Base-by-base conservation (phyloP, 2,113 vertebrate species). In the Pygoscelis antarcticus region DNA sequence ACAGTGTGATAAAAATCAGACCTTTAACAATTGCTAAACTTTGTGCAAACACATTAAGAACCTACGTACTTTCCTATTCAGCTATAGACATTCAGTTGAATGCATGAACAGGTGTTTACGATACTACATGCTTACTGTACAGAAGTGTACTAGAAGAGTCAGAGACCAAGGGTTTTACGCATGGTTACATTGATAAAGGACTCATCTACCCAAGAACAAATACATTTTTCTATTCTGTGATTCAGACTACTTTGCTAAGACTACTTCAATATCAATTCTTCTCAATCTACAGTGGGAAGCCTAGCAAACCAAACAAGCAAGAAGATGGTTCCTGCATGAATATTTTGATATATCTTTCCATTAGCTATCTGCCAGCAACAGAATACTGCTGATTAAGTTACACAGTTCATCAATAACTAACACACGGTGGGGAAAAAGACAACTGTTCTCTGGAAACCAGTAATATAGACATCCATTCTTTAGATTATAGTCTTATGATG, bases 401-500 rank as follows among this genome's bases (percentile, higher is more conserved):
- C 85, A 94, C 10, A 64, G 76, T 54, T 96, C 92, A 93, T 92
- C 90, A 92, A 58, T 88, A 94, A 68, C 88, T 93, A 91, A 90
- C 72, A 77, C 3, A 3, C 4, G 8, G 6, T 26, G 52, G 82
- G 85, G 75, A 80, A 77, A 75, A 61, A 64, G 57, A 79, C 71
- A 93, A 65, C 34, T 42, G 42, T 51, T 54, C 38, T 62, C 96
- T 74, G 62, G 57, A 79, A 85, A 80, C 15, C 68, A 92, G 58
- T 21, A 94, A 64, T n/a, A 88, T 46, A 81, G 38, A 65, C 21
- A 76, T 17, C 61, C 89, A 46, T 64, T 64, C 55, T 47, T 18
- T 19, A 27, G 44, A 27, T 55, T 46, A 40, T 3, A 77, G 32
- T 14, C 52, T 47, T 69, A 51, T 0, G 4, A 70, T 18, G 71